These are phyloP conservation scores for Arvicola amphibius DNA, from an alignment of 2,797 vertebrate species.

Conservation along the genomic window DNA sequence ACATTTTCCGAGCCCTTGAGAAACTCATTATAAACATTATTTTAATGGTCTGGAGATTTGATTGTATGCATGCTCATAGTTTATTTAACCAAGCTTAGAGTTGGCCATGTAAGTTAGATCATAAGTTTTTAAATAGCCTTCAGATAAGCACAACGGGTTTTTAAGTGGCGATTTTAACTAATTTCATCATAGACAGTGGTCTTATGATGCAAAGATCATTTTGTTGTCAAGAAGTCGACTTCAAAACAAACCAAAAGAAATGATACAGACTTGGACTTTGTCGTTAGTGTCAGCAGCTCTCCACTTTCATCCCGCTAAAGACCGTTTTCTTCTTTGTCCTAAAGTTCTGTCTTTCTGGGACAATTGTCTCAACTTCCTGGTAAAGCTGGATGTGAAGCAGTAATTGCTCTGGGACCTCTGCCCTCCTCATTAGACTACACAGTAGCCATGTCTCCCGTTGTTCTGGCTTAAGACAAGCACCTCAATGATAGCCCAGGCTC, in stretches of 20 bases:
- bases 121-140: conserved; percentile 57
- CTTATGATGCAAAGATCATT: conserved; percentile 3
- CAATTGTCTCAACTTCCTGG: neutral
- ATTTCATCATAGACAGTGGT: neutral
- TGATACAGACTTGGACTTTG: conserved; percentile 1
- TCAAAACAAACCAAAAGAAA: conserved; percentile 54
- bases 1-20: conserved; percentile 61
- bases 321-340: neutral
- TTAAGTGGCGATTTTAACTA: conserved; percentile 50
- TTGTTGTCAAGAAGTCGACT: conserved; percentile 64
- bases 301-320: fast-evolving
- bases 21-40: conserved; percentile 60
- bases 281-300: neutral
- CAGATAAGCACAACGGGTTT: conserved; percentile 46
- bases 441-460: neutral
- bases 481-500: neutral
- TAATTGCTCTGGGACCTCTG: neutral
- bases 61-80: conserved; percentile 1
- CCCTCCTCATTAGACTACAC: neutral
- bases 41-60: conserved; percentile 53
- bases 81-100: conserved; percentile 33
- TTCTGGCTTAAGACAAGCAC: neutral
- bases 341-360: neutral
- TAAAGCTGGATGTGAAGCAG: neutral
- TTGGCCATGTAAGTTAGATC: conserved; percentile 29